Conservation (phyloP, 2,797 vertebrate species). For the Anguilla megastoma region DNA sequence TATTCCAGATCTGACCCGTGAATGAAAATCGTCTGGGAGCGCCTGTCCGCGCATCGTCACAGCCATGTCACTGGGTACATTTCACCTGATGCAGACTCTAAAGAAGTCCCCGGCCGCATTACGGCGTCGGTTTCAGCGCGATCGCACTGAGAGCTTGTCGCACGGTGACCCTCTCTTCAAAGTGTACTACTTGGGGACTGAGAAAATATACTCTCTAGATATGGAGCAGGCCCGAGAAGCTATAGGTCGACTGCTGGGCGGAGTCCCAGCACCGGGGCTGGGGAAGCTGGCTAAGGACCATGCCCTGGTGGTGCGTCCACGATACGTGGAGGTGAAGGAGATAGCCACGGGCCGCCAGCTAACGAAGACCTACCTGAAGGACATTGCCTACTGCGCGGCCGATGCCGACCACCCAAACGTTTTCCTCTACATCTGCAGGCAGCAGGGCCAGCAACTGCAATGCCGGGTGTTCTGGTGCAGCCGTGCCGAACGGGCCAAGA, state of each 20-base stretch:
- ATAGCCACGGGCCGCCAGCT: conserved; percentile 51
- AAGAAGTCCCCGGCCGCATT: conserved; percentile 48
- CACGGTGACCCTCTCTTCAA: conserved; percentile 55
- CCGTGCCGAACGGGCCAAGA: conserved; percentile 40
- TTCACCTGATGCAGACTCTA: conserved; percentile 48
- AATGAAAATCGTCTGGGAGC: not conserved
- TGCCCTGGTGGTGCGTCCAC: conserved; percentile 49
- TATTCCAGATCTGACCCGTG: not conserved
- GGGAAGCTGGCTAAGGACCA: conserved; percentile 47
- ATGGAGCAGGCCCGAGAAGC: conserved; percentile 45
- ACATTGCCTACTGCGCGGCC: conserved; percentile 51
- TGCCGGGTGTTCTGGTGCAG: conserved; percentile 54
- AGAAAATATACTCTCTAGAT: conserved; percentile 53
- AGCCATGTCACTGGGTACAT: conserved; percentile 36
- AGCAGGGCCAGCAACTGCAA: conserved; percentile 46
- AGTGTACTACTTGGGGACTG: conserved; percentile 50
- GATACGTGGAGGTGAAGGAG: conserved; percentile 57
- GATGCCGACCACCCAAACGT: conserved; percentile 41
- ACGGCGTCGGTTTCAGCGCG: conserved; percentile 34
- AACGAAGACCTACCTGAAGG: conserved; percentile 53
- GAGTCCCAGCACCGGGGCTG: conserved; percentile 26
- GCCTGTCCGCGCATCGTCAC: not conserved
- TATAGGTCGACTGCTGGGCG: conserved; percentile 42
- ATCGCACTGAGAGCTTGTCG: conserved; percentile 42
- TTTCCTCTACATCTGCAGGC: conserved; percentile 55